Conservation (phyloP, 2,888 invertebrate genomes). For the Alviniconcha strummeri region DNA sequence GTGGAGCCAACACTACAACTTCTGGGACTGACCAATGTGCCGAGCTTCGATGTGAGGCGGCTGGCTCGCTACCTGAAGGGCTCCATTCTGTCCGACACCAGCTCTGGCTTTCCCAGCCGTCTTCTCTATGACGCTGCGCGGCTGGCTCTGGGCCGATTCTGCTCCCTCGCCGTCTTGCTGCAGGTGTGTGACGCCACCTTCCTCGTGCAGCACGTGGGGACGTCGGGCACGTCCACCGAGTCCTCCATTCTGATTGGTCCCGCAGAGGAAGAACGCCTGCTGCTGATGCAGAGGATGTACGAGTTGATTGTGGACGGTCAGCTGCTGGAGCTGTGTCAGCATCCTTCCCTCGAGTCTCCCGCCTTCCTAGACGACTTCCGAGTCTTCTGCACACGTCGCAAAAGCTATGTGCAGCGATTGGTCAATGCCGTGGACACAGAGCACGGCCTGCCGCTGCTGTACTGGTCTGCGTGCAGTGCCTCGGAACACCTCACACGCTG, state of each 20-base stretch:
- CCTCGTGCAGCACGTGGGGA: neutral
- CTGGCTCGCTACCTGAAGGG: neutral
- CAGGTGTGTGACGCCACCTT: constrained; percentile 11
- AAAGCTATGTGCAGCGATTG: neutral
- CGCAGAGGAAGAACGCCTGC: neutral
- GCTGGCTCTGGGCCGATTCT: neutral
- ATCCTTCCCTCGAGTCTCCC: neutral
- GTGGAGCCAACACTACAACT: neutral
- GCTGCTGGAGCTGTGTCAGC: constrained; percentile 10
- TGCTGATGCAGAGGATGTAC: neutral
- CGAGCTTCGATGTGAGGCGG: neutral
- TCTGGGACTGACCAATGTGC: neutral
- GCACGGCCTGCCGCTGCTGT: constrained; percentile 18
- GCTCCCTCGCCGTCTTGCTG: neutral
- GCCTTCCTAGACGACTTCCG: neutral
- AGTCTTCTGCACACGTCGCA: neutral
- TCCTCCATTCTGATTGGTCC: neutral
- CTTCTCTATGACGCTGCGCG: constrained; percentile 19
- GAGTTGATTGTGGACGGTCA: neutral
- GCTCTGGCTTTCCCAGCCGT: neutral
- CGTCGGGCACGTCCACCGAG: neutral
- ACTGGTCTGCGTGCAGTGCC: constrained; percentile 20
- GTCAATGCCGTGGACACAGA: neutral
- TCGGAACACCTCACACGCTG: neutral
- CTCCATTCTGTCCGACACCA: neutral